Base-by-base conservation (phyloP, 2,113 vertebrate species). In the Prunella himalayana region DNA sequence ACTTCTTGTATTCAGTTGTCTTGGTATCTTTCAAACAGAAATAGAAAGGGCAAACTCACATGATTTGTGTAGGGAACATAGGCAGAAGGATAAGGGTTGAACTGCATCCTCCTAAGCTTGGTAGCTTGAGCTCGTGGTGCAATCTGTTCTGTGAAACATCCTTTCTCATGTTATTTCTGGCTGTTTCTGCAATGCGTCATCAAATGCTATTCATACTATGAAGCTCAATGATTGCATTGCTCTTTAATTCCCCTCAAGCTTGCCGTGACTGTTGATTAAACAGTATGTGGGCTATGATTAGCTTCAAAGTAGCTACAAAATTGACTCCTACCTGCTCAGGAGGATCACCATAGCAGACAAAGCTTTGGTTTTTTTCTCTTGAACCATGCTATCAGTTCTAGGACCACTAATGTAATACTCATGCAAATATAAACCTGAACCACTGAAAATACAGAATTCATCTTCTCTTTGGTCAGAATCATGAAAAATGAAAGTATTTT, bases 61-160 rank as follows among this genome's bases (percentile, higher is more conserved):
- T 18, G 1, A 60, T 84, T 70, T 63, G 30, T 86, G 51, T 27
- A 78, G 61, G 24, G 44, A 88, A 64, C 51, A 75, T 17, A 83
- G 49, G 61, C 81, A 87, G 73, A 94, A 82, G 70, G 81, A 35
- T 64, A 71, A 82, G 37, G 18, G 13, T 30, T 94, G 77, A 79
- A n/a, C 37, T 68, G 47, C 53, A 93, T 42, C 24, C 65, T 86
- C 44, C 30, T 66, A 61, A 72, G n/a, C 56, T 68, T 78, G 7
- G 53, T 88, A 79, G 49, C 37, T 92, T 47, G 61, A 65, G 65
- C 35, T 88, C 9, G 3, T 76, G 81, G 88, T 91, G 86, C 91
- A 96, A 80, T 89, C 73, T 96, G 89, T 96, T 92, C 87, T 77
- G 81, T 86, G 92, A 94, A 94, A 80, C 70, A 79, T 79, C 84